phyloP scores from a whole-genome alignment of 2,113 vertebrate genomes.

The Dolichotis patagonum region DNA sequence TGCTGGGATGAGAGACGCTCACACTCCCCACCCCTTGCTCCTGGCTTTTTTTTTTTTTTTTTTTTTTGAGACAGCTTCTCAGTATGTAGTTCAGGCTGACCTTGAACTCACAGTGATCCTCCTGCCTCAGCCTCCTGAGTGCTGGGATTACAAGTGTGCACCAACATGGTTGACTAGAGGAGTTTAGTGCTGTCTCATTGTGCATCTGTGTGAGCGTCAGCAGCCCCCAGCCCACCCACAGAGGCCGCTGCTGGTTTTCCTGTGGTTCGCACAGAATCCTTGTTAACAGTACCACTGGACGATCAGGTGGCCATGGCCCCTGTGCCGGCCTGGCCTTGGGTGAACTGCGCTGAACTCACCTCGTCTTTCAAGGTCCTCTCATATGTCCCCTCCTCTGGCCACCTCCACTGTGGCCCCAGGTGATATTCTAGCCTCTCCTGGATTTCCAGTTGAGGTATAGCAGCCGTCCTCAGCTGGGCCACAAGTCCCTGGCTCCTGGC shows the following conservation, averaged over 20 bases:
- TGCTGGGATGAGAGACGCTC: background rate
- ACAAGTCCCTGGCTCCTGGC: fast-evolving
- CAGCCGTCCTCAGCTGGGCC: background rate
- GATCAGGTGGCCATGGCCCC: background rate
- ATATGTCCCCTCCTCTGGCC: background rate
- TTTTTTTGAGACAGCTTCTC: background rate
- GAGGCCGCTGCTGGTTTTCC: background rate
- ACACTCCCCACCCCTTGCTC: background rate
- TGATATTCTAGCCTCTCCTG: fast-evolving
- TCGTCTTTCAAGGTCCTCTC: conserved; percentile 47
- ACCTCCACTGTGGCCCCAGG: background rate
- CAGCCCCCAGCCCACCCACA: background rate
- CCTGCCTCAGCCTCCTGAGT: background rate
- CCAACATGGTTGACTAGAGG: background rate
- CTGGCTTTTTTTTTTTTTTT: background rate
- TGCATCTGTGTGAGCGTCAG: background rate
- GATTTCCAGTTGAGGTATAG: background rate
- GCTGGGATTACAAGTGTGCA: background rate
- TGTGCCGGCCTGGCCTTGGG: background rate
- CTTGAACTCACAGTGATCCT: background rate
- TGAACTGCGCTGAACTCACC: background rate
- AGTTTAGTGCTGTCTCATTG: background rate
- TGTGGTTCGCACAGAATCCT: background rate
- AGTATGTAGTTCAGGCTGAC: background rate
- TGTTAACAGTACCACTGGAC: fast-evolving